Base-by-base conservation (phyloP, 2,888 invertebrate species). In the Cyrtodaria siliqua region DNA sequence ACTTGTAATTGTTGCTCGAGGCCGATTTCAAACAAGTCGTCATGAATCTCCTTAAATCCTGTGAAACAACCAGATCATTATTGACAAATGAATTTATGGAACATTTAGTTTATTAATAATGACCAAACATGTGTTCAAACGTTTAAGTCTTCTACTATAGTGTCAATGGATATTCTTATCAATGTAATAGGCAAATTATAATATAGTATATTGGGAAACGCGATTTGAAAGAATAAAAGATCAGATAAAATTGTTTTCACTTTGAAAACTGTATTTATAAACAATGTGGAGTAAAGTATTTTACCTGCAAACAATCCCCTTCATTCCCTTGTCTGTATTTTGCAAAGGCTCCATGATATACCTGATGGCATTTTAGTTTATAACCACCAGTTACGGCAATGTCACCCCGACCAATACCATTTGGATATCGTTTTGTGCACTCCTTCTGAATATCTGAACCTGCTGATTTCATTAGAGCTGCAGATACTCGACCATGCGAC, bases 401-500 rank as follows among this genome's bases (percentile, higher is more conserved):
- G 3, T 47, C 53, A 4, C 23, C 23, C 16, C 33, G 18, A 9
- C 23, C 0, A 16, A 71, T 50, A 18, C 61, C 66, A 20, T 66
- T n/a, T 20, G 52, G 53, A 20, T 56, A 67, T 0, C 61, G 8
- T 20, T 53, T 26, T 16, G 24, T n/a, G 9, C 66, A 55, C 38
- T 83, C 85, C 18, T 40, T 14, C 47, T 84, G 83, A 3, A 87
- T 33, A 20, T 52, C 49, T 12, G 56, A 59, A 4, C 87, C 87
- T 12, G 86, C 86, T 38, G 42, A 61, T 33, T 57, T 29, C 9
- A 84, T 24, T 20, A 87, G 27, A 9, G 76, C 50, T 6, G 33
- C 56, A n/a, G 86, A 83, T 9, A 86, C 79, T 14, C 59, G 56
- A 2, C 87, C 86, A 26, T 64, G 47, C 16, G 47, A 42, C 6